Percentiles rank a stretch among this genome's conserved stretches.
Evolutionary conservation across 1,140 invertebrate genomes (phyloP).

Genomic region (Ctenoplectra terminalis): DNA sequence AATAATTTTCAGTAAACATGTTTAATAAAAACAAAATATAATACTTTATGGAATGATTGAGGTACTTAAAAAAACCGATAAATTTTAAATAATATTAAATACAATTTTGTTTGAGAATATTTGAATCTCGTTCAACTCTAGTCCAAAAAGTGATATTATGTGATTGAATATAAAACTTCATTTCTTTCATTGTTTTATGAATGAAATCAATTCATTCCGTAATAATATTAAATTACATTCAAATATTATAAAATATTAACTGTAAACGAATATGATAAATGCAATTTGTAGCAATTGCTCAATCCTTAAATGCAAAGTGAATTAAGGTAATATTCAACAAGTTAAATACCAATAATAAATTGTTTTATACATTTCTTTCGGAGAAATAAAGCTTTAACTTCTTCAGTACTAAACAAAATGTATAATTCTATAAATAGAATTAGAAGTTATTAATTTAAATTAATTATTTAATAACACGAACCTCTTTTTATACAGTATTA

Average conservation of each 20-base stretch:
- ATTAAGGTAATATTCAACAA: too few species aligned
- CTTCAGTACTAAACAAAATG: neutral
- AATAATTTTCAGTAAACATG: neutral
- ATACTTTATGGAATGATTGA: neutral
- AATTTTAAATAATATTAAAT: too few species aligned
- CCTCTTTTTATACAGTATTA: neutral
- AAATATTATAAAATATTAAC: neutral
- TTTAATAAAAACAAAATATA: neutral
- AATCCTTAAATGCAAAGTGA: neutral
- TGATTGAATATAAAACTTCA: too few species aligned
- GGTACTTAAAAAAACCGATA: too few species aligned
- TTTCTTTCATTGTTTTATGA: too few species aligned
- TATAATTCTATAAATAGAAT: neutral
- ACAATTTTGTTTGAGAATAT: too few species aligned
- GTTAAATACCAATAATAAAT: too few species aligned
- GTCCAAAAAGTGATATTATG: too few species aligned
- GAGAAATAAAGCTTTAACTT: slow-evolving; percentile 3
- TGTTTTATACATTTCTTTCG: neutral
- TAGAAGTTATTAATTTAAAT: neutral
- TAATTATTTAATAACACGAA: neutral
- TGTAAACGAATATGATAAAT: neutral
- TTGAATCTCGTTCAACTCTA: too few species aligned
- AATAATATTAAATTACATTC: too few species aligned
- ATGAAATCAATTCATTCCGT: too few species aligned
- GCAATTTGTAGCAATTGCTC: neutral